phyloP scores from a whole-genome alignment of 2,797 vertebrate species.

The Catostomus latipinnis region DNA sequence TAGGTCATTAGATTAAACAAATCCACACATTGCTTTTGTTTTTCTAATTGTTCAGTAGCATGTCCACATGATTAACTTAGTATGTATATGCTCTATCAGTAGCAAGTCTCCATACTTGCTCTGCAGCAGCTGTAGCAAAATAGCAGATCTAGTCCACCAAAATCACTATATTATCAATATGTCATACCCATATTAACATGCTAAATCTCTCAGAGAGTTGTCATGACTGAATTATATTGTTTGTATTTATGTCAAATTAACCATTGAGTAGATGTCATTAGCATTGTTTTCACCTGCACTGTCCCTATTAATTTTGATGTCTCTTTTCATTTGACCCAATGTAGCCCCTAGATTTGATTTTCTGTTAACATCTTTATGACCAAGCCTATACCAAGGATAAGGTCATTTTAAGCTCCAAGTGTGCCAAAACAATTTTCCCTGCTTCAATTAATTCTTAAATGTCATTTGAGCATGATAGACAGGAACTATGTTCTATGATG shows the following conservation, averaged over 20 bases:
- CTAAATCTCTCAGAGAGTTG: no score
- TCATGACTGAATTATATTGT: no score
- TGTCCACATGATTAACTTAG: no score
- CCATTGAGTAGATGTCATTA: background rate
- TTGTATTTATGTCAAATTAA: background rate
- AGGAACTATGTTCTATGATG: constrained; percentile 53
- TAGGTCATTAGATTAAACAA: no score
- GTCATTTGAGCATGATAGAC: constrained; percentile 60
- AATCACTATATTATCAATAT: no score
- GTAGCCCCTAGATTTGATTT: constrained; percentile 47
- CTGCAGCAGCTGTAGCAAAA: no score
- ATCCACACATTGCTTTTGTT: no score
- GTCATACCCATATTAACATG: no score
- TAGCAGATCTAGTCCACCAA: no score
- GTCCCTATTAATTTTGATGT: constrained; percentile 47
- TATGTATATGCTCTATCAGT: no score
- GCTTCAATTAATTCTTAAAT: constrained; percentile 67
- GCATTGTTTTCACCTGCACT: constrained; percentile 17
- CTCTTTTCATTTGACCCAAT: constrained; percentile 35
- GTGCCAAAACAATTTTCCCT: constrained; percentile 60
- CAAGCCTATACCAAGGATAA: constrained; percentile 47
- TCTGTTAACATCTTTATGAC: constrained; percentile 49
- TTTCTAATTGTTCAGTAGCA: no score
- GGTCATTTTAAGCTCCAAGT: constrained; percentile 58
- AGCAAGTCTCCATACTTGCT: no score